Conservation (phyloP, 2,113 vertebrate species). For the Tricholaema leucomelas region DNA sequence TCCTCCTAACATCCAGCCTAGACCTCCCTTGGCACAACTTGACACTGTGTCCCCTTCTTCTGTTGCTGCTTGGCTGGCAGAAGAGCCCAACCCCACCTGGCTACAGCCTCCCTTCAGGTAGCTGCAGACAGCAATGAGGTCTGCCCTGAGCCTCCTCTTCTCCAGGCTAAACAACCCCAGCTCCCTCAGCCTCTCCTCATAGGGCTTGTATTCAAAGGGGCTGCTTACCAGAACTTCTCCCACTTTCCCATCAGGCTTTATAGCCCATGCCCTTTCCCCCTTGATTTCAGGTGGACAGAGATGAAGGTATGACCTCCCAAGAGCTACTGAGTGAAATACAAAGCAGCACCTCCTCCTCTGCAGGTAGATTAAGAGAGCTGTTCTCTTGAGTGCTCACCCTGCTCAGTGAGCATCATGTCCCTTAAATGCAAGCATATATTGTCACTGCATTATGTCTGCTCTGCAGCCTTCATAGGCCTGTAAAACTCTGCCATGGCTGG, state of each 20-base stretch:
- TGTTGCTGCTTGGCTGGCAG: no score
- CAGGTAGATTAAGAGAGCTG: neutral
- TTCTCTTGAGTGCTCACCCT: neutral
- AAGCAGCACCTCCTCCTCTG: neutral
- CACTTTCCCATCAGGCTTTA: fast-evolving
- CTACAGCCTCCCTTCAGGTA: no score
- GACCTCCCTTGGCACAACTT: no score
- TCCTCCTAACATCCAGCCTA: no score
- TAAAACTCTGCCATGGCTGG: neutral
- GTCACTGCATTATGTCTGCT: neutral
- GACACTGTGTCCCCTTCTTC: no score
- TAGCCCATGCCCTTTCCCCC: neutral
- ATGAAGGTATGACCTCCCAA: neutral
- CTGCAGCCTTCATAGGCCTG: no score
- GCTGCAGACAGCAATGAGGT: no score
- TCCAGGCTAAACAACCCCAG: no score
- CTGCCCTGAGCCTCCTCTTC: no score
- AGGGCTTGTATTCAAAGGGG: neutral
- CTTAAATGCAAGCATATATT: neutral
- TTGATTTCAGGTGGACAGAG: neutral
- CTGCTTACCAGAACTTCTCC: neutral
- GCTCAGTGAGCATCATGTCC: neutral
- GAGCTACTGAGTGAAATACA: neutral
- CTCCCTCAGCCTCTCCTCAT: no score
- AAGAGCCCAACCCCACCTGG: no score